Evolutionary conservation across 2,888 invertebrate species (phyloP), one percentile per base, ranked within the genome.

Genomic region (Hecatera dysodea): DNA sequence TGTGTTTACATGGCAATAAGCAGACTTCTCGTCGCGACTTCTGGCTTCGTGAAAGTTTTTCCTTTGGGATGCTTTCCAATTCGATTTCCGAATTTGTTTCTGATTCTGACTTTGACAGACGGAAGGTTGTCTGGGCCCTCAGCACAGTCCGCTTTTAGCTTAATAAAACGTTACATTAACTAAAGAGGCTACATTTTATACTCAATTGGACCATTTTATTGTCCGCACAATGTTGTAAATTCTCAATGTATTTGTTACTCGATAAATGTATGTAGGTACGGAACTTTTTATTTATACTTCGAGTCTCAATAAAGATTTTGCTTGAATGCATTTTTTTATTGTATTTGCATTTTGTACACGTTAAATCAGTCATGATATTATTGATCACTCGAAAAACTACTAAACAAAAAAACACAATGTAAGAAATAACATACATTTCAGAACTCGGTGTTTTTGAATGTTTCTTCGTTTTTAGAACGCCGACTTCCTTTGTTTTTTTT

Each of bases 141-240:
- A 57, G 19, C 57, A 46, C 53, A 19, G 39, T 50, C 64, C 67
- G 62, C 62, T 81, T 75, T 77, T 57, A 78, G 70, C 67, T 75
- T 72, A 71, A 71, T 76, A 80, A 75, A 76, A 80, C 65, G 59
- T 79, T 72, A 76, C 67, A 72, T 77, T 73, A 64, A 62, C 64
- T 61, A 61, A 69, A 82, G 61, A 78, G 70, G 69, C 65, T 80
- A 78, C 79, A 82, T 86, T 81, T 72, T 72, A 72, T 67, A 69
- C 67, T 63, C 77, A 70, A 73, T 67, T 46, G 68, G 63, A 73
- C 57, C 64, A 68, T 82, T 81, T 68, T 61, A 52, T 61, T 72
- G 67, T 63, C 59, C 80, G 66, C 72, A 55, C 60, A 72, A 68
- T 67, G 44, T 66, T 64, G 72, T 75, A 69, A 72, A 80, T 75